These are phyloP conservation scores for Baronia brevicornis DNA, from an alignment of 2,888 invertebrate species.

Conservation along the genomic window DNA sequence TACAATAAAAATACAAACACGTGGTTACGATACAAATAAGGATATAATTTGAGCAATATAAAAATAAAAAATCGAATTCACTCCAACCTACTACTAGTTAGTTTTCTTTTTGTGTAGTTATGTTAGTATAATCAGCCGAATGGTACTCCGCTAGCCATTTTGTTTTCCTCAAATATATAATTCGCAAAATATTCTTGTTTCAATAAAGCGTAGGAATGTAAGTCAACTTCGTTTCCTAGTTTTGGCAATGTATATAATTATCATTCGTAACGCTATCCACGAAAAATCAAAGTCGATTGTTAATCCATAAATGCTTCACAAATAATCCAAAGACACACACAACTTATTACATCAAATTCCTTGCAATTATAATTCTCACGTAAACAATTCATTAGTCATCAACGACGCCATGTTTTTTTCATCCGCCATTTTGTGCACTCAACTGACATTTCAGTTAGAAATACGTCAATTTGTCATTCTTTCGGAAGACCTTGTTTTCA, in stretches of 20 bases:
- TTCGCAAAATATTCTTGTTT: conserved; percentile 18
- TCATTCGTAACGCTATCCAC: conserved; percentile 26
- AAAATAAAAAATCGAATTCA: conserved; percentile 69
- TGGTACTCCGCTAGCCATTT: too few relatives aligned
- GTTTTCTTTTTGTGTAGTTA: not conserved
- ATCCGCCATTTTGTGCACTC: conserved; percentile 1
- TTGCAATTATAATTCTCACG: conserved; percentile 20
- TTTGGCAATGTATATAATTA: conserved; percentile 61
- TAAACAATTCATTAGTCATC: too few relatives aligned
- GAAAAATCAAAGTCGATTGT: conserved; percentile 12
- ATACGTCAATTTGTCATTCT: too few relatives aligned
- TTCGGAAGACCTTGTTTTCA: conserved; percentile 1
- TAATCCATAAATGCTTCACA: conserved; percentile 13
- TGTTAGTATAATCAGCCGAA: too few relatives aligned
- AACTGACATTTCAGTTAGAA: too few relatives aligned
- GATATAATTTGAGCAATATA: conserved; percentile 67
- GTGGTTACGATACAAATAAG: conserved; percentile 52
- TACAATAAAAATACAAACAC: conserved; percentile 64
- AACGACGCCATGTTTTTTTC: not conserved
- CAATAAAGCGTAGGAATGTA: conserved; percentile 57
- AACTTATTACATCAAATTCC: conserved; percentile 15
- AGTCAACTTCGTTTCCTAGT: conserved; percentile 38
- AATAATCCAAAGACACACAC: conserved; percentile 25
- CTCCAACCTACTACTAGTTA: conserved; percentile 34
- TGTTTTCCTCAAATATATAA: conserved; percentile 18